These are phyloP conservation scores for Diadema setosum DNA, from an alignment of 35 echinoderm and acorn worm genomes.

Conservation along the genomic window DNA sequence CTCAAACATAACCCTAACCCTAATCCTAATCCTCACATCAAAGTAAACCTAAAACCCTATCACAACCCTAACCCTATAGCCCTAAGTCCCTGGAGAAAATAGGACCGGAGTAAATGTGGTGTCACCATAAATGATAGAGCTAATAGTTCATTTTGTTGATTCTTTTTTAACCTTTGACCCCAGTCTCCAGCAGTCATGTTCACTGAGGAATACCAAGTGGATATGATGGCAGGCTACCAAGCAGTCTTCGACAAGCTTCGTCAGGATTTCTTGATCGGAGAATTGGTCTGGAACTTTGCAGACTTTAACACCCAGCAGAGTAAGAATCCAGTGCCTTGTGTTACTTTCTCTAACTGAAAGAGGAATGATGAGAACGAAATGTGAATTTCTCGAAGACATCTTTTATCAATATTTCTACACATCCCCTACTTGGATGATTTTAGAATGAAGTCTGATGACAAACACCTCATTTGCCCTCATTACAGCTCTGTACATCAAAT, in stretches of 20 bases:
- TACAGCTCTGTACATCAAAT: too few species aligned
- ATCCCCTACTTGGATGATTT: neutral
- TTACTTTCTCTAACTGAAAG: neutral
- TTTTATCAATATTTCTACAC: neutral
- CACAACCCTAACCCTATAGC: too few species aligned
- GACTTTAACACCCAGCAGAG: conserved; percentile 93
- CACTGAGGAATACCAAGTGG: conserved; percentile 92
- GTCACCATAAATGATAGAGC: too few species aligned
- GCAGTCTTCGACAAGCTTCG: conserved; percentile 74
- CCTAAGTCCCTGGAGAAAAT: too few species aligned
- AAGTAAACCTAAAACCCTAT: too few species aligned
- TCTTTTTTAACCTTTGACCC: too few species aligned
- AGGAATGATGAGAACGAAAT: neutral
- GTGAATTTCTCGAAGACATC: neutral
- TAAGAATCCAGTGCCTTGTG: neutral
- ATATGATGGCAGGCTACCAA: conserved; percentile 66
- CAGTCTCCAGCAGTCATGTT: conserved; percentile 86
- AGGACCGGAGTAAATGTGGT: too few species aligned
- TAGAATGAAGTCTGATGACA: neutral
- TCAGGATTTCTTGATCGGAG: conserved; percentile 73
- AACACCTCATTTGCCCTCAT: neutral
- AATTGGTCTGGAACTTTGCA: conserved; percentile 98
- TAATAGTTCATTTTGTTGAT: too few species aligned
- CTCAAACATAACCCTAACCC: too few species aligned
- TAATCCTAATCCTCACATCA: too few species aligned